phyloP scores from a whole-genome alignment of 30 jellyfish, hydroid and myxozoan species.

The Hydractinia echinata region DNA sequence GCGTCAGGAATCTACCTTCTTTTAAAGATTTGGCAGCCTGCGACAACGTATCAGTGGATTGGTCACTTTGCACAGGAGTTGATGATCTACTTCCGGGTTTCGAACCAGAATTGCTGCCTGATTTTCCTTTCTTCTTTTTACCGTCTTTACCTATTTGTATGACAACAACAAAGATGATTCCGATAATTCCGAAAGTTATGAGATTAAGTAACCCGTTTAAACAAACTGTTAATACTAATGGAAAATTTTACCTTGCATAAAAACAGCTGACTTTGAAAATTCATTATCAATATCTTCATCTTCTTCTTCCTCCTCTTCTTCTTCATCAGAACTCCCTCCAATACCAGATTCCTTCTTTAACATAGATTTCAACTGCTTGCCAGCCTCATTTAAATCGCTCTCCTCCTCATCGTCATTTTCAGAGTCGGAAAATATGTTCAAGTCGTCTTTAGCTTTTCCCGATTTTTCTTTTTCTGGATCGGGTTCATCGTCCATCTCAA shows the following conservation, averaged over 20 bases:
- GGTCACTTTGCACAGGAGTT: slow-evolving; percentile 55
- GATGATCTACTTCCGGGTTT: slow-evolving; percentile 90
- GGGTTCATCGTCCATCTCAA: slow-evolving; percentile 80
- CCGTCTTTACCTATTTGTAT: slow-evolving; percentile 41
- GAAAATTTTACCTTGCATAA: slow-evolving; percentile 67
- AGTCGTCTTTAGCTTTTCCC: slow-evolving; percentile 79
- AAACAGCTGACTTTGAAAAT: slow-evolving; percentile 73
- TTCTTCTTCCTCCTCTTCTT: slow-evolving; percentile 54
- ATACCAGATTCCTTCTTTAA: slow-evolving; percentile 66
- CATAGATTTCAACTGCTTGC: slow-evolving; percentile 75
- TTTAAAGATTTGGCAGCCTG: slow-evolving; percentile 30
- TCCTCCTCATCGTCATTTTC: slow-evolving; percentile 67
- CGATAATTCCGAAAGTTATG: not conserved
- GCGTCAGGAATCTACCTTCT: not conserved
- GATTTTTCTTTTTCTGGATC: slow-evolving; percentile 66
- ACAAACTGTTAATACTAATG: not conserved
- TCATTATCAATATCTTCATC: slow-evolving; percentile 87
- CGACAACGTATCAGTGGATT: slow-evolving; percentile 10
- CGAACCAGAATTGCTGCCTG: slow-evolving; percentile 83
- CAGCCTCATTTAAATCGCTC: slow-evolving; percentile 65
- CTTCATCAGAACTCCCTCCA: slow-evolving; percentile 36
- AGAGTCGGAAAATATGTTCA: slow-evolving; percentile 66
- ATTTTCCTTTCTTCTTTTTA: slow-evolving; percentile 54
- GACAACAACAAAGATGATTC: not conserved
- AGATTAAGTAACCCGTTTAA: not conserved